Evolutionary conservation across 2,888 invertebrate species (phyloP), one percentile per base, ranked within the genome.

Genomic region (Latrodectus elegans): DNA sequence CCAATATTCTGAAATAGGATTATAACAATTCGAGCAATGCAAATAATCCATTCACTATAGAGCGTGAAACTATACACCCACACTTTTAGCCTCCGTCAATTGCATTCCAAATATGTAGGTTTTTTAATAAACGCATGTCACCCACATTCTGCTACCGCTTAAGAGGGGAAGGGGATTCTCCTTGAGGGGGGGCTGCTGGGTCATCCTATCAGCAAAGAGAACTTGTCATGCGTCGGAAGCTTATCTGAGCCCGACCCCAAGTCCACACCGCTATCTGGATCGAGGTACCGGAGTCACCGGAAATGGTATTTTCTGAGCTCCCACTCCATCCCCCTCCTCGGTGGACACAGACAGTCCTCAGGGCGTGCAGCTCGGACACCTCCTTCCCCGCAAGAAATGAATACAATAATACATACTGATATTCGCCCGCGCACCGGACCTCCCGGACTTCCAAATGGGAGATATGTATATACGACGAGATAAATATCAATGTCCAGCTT

Each of bases 181-280:
- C 26, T n/a, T 17, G 73, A n/a, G 55, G 11, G 15, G 38, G 15
- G 49, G 38, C 38, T 38, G 60, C 73, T 72, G 77, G 79, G 60
- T 71, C 75, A 65, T 26, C 68, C 81, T 87, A 87, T 87, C 86
- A 77, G 72, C 68, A 81, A 77, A 81, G 81, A 67, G 73, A 53
- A 64, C 75, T 76, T 76, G 80, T 76, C 80, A 80, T 26, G 22
- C 53, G 85, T 70, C 85, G 80, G 86, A 86, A 87, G 86, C 81
- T 87, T 87, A 87, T 87, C 86, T 81, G 22, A 26, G 12, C 70
- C 12, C 53, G 17, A 26, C 67, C 82, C 70, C 75, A 26, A 49
- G 60, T 71, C 60, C 70, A 49, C 60, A n/a, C 49, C 76, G 22
- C 60, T 77, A 51, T 83, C 78, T 60, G 76, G 55, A 49, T 55